A percentile compares a stretch with the other conserved stretches of the same genome.
Conservation (phyloP, 2,797 vertebrate species). For the Trichosurus vulpecula region DNA sequence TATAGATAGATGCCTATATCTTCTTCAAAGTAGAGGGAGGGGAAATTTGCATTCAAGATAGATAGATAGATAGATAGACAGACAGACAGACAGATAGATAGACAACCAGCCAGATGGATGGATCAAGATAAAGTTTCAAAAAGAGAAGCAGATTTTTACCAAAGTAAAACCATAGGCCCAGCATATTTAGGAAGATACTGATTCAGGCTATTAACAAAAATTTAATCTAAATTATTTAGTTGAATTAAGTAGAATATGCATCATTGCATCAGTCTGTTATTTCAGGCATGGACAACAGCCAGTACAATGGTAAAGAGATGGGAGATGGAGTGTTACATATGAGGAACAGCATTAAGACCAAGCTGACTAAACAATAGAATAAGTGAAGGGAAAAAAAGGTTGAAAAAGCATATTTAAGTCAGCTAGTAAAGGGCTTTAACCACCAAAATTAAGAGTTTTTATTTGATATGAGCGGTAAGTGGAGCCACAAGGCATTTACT, state of each 20-base stretch:
- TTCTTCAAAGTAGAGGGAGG: not conserved
- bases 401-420: not conserved
- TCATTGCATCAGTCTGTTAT: not conserved
- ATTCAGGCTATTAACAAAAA: slow-evolving; percentile 5
- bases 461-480: not conserved
- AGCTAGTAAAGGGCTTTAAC: not conserved
- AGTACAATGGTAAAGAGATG: not conserved
- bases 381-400: not conserved
- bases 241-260: slow-evolving; percentile 36
- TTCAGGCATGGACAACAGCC: too few relatives aligned
- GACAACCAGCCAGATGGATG: not conserved
- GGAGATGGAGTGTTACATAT: not conserved
- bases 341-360: not conserved
- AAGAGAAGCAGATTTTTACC: slow-evolving; percentile 37
- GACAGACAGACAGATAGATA: not conserved
- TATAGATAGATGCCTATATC: not conserved
- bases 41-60: not conserved
- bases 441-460: not conserved
- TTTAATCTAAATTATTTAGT: slow-evolving; percentile 23
- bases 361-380: not conserved
- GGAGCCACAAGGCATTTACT: not conserved
- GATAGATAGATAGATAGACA: not conserved
- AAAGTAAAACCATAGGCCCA: slow-evolving; percentile 25
- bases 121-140: slow-evolving; percentile 36
- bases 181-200: slow-evolving; percentile 15